Evolutionary conservation across 2,113 vertebrate genomes (phyloP).

Genomic region (Tonatia bakeri): DNA sequence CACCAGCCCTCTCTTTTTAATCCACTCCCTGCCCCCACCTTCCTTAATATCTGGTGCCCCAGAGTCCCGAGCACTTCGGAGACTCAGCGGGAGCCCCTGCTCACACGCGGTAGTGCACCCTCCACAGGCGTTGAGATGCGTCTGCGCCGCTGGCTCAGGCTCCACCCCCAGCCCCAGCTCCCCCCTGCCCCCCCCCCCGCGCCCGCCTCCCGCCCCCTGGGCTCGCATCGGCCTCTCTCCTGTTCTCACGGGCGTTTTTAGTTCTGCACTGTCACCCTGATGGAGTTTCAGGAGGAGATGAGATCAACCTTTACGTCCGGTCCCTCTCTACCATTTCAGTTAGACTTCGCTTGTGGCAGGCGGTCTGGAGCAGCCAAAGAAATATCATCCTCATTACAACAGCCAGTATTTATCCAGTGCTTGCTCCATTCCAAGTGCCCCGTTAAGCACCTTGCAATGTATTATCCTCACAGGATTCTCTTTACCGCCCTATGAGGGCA

Average conservation of each 20-base stretch:
- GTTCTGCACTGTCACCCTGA: neutral
- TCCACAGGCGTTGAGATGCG: accelerated
- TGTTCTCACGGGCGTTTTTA: neutral
- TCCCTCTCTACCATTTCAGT: neutral
- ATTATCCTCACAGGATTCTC: neutral
- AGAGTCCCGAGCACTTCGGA: neutral
- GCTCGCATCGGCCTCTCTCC: too few species aligned
- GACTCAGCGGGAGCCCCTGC: neutral
- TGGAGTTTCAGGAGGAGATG: neutral
- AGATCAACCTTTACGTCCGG: neutral
- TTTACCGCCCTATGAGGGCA: neutral
- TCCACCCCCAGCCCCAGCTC: too few species aligned
- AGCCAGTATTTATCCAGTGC: neutral
- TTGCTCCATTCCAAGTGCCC: neutral
- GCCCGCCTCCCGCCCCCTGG: too few species aligned
- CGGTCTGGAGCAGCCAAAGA: neutral
- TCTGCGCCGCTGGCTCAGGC: too few species aligned
- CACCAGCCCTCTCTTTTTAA: neutral
- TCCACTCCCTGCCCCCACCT: neutral
- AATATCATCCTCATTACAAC: neutral
- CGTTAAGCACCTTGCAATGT: neutral
- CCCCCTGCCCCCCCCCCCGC: accelerated
- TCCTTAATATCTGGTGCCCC: neutral
- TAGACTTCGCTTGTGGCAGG: neutral
- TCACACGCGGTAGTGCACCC: neutral